Percentiles rank a stretch among this genome's conserved stretches.
Evolutionary conservation across 1,140 invertebrate genomes (phyloP).

Genomic region (Cotesia glomerata): DNA sequence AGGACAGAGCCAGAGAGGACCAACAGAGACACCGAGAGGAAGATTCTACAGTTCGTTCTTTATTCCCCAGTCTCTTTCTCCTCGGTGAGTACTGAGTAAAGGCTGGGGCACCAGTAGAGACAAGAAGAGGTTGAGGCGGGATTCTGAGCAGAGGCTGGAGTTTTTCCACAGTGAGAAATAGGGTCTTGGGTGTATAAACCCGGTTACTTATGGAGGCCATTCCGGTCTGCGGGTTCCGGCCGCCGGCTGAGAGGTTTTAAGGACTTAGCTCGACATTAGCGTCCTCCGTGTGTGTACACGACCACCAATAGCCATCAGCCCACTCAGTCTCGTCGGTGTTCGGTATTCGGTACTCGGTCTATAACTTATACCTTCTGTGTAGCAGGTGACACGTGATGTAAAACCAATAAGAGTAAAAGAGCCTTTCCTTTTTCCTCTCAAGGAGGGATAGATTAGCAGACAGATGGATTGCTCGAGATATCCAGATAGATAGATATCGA

Average conservation of each 20-base stretch:
- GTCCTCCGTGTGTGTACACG: slow-evolving; percentile 40
- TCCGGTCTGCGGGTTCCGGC: slow-evolving; percentile 51
- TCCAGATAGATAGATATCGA: slow-evolving; percentile 41
- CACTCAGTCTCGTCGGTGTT: too few species aligned
- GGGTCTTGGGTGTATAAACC: slow-evolving; percentile 60
- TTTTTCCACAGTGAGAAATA: slow-evolving; percentile 60
- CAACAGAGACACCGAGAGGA: background rate
- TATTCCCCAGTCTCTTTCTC: too few species aligned
- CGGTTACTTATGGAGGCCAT: slow-evolving; percentile 62
- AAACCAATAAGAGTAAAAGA: slow-evolving; percentile 18
- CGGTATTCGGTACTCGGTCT: too few species aligned
- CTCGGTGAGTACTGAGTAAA: background rate
- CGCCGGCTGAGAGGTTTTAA: slow-evolving; percentile 56
- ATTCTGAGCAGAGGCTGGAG: slow-evolving; percentile 39
- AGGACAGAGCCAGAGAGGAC: background rate
- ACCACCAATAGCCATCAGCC: background rate
- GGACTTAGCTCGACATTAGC: slow-evolving; percentile 61
- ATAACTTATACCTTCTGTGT: too few species aligned
- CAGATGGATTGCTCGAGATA: slow-evolving; percentile 9
- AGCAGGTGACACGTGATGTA: background rate
- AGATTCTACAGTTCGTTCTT: background rate
- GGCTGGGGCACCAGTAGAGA: background rate
- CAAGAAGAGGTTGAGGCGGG: background rate
- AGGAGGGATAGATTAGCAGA: slow-evolving; percentile 32
- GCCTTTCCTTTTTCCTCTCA: background rate